Evolutionary conservation across 2,888 invertebrate genomes (phyloP).

Genomic region (Cantharis rustica): DNA sequence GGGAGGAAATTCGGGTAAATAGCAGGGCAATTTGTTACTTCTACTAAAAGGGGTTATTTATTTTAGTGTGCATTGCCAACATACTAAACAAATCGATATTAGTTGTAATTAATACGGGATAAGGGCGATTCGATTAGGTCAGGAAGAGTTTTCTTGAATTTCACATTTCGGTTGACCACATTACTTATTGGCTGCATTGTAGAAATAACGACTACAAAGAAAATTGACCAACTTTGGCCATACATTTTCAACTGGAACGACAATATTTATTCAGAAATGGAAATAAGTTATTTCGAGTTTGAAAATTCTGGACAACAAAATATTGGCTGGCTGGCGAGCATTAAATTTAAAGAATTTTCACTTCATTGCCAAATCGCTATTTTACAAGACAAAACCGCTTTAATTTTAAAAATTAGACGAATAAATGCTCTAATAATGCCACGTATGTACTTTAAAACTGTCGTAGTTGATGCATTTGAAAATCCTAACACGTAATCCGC

Average conservation of each 20-base stretch:
- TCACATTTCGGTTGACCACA: constrained; percentile 28
- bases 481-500: constrained; percentile 36
- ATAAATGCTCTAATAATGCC: constrained; percentile 3
- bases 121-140: background rate
- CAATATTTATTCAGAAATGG: background rate
- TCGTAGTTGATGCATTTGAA: constrained; percentile 20
- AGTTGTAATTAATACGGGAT: background rate
- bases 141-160: background rate
- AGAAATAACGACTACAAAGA: constrained; percentile 15
- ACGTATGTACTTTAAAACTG: constrained; percentile 20
- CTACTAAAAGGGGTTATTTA: constrained; percentile 15
- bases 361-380: background rate
- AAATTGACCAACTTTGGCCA: constrained; percentile 28
- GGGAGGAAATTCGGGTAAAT: constrained; percentile 45
- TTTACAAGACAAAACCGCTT: background rate
- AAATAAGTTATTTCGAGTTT: background rate
- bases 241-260: constrained; percentile 22
- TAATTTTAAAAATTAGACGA: background rate
- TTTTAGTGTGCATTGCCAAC: constrained; percentile 12
- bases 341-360: background rate
- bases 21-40: constrained; percentile 44
- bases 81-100: constrained; percentile 2
- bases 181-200: constrained; percentile 37
- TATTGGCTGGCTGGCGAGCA: background rate
- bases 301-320: background rate